Conservation (phyloP, 1,140 invertebrate species). For the Cotesia chilonis region DNA sequence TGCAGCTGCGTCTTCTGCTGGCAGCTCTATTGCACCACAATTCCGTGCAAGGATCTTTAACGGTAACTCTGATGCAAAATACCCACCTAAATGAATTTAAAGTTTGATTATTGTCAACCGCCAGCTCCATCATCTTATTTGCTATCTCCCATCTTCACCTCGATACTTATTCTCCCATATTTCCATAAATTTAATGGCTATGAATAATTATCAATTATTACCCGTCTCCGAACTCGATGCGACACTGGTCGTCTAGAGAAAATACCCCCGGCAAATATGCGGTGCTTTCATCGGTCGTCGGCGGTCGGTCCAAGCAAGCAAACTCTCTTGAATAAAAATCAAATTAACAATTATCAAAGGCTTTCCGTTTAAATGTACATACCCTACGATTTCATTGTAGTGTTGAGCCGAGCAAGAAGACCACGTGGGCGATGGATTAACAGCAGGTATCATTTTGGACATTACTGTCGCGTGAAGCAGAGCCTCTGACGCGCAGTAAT, state of each 20-base stretch:
- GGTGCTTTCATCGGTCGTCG: neutral
- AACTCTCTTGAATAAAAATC: neutral
- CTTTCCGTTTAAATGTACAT: neutral
- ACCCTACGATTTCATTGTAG: neutral
- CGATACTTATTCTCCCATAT: neutral
- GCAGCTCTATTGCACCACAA: conserved; percentile 24
- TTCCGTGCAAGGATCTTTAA: conserved; percentile 17
- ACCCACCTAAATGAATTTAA: conserved; percentile 16
- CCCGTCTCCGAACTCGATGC: conserved; percentile 26
- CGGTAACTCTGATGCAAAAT: conserved; percentile 7
- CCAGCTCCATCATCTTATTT: too few species aligned
- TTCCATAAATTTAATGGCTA: neutral
- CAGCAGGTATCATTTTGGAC: conserved; percentile 6
- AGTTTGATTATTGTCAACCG: neutral
- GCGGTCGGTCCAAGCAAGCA: conserved; percentile 17
- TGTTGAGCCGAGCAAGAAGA: conserved; percentile 8
- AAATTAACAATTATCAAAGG: neutral
- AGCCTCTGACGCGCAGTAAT: conserved; percentile 16
- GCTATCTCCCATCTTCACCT: too few species aligned
- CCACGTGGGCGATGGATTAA: conserved; percentile 17
- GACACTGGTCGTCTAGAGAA: conserved; percentile 17
- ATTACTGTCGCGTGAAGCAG: conserved; percentile 18
- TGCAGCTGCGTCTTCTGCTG: conserved; percentile 10
- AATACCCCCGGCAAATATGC: conserved; percentile 10
- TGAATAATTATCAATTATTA: conserved; percentile 5